These are phyloP conservation scores for Hypanus sabinus DNA, from an alignment of 2,113 vertebrate species.

Conservation along the genomic window DNA sequence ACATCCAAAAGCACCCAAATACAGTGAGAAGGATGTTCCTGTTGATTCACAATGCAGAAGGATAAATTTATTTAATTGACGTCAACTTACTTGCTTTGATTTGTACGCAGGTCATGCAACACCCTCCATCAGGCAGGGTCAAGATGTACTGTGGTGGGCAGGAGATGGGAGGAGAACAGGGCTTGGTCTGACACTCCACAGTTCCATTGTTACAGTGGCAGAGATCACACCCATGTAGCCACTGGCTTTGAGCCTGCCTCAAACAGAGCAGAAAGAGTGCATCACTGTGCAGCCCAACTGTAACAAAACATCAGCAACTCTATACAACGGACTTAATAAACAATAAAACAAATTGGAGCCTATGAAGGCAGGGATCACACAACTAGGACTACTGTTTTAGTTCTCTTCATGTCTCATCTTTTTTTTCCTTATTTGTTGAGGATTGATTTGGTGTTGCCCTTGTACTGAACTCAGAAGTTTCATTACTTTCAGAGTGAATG, in stretches of 20 bases:
- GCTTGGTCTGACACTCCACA: not conserved
- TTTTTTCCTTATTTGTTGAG: too few species aligned
- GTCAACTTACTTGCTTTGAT: not conserved
- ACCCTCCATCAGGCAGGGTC: not conserved
- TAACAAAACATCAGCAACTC: not conserved
- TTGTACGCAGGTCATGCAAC: not conserved
- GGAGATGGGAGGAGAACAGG: not conserved
- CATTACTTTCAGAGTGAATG: too few species aligned
- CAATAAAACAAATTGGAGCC: not conserved
- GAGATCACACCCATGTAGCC: not conserved
- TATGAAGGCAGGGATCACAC: not conserved
- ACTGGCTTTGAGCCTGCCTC: not conserved
- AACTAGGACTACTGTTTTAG: not conserved
- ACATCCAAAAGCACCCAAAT: not conserved
- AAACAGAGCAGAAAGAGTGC: not conserved
- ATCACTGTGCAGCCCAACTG: not conserved
- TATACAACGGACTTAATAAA: not conserved
- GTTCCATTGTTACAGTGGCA: conserved; percentile 20
- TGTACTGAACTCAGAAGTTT: too few species aligned
- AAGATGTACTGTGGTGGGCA: not conserved
- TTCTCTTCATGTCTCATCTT: too few species aligned
- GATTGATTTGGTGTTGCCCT: too few species aligned
- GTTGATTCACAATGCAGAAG: not conserved
- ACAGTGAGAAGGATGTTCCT: not conserved
- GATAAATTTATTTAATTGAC: not conserved